Evolutionary conservation across 2,113 vertebrate species (phyloP).

Genomic region (Pachycephala philippinensis): DNA sequence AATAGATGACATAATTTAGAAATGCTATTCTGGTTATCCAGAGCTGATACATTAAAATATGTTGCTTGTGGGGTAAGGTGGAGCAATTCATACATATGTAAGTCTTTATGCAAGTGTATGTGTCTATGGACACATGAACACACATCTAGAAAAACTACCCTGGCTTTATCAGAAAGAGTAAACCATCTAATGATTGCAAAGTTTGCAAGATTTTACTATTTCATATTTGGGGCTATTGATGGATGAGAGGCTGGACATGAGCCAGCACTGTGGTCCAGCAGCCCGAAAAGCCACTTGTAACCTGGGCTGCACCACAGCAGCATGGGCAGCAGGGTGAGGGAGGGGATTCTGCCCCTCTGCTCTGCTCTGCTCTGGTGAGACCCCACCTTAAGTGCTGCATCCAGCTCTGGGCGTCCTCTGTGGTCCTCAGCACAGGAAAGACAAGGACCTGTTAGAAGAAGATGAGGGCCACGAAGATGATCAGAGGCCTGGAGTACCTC

Average conservation of each 20-base stretch:
- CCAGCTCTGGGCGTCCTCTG: neutral
- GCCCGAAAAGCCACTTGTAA: neutral
- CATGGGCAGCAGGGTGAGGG: accelerated
- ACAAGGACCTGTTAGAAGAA: neutral
- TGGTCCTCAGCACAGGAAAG: neutral
- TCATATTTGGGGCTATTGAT: neutral
- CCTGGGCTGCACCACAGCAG: neutral
- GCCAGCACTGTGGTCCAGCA: neutral
- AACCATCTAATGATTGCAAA: neutral
- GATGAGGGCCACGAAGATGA: neutral
- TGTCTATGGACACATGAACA: neutral
- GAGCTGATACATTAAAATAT: neutral
- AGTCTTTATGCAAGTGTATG: neutral
- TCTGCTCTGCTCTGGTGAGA: neutral
- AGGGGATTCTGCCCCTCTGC: neutral
- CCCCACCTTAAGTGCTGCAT: neutral
- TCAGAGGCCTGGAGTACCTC: neutral
- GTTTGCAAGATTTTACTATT: neutral
- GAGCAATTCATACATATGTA: neutral
- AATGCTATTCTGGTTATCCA: neutral
- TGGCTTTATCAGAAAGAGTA: neutral
- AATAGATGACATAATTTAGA: neutral
- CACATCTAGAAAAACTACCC: neutral
- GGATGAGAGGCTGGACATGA: neutral
- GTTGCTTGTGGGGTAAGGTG: neutral